Base-by-base conservation (phyloP, 1,140 invertebrate species). In the Globodera rostochiensis region DNA sequence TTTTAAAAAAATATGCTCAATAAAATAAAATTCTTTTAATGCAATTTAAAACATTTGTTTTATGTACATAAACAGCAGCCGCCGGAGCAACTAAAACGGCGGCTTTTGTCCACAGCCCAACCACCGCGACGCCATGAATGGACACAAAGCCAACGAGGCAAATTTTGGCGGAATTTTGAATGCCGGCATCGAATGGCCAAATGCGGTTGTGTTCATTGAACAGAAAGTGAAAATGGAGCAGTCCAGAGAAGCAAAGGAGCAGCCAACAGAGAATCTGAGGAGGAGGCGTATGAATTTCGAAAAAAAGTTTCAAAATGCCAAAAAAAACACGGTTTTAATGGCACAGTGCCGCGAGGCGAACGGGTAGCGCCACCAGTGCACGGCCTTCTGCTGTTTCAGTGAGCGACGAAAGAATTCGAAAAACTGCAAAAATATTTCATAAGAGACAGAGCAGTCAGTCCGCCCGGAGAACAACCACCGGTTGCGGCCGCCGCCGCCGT, bases 61-160 rank as follows among this genome's bases (percentile, higher is more conserved):
- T n/a, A 57, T 7, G 9, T 57, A 76, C 74, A 76, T 76, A 76
- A 19, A 76, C 50, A 60, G 53, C 47, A 21, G 66, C 66, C 19
- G n/a, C n/a, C 45, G 50, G 50, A 76, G 66, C 66, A 64, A 76
- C 36, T 57, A 76, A 76, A 46, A 60, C 45, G 7, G 9, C 21
- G 15, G 9, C 36, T 53, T 76, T 60, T 64, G 66, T 64, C 9
- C 21, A 19, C 11, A 74, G 15, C 0, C 15, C 19, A 76, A 76
- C 36, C n/a, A 57, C 46, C n/a, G 74, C 13, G 19, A 76, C 57
- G 47, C n/a, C 50, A 76, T 76, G 57, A 9, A 76, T 53, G 66
- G 66, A 76, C 46, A 76, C 46, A 64, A 76, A 60, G 53, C 50
- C n/a, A n/a, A 73, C 21, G 45, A 73, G 21, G n/a, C 8, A 45